phyloP scores from a whole-genome alignment of 2,888 invertebrate species.

The Drosophila maculinotata region DNA sequence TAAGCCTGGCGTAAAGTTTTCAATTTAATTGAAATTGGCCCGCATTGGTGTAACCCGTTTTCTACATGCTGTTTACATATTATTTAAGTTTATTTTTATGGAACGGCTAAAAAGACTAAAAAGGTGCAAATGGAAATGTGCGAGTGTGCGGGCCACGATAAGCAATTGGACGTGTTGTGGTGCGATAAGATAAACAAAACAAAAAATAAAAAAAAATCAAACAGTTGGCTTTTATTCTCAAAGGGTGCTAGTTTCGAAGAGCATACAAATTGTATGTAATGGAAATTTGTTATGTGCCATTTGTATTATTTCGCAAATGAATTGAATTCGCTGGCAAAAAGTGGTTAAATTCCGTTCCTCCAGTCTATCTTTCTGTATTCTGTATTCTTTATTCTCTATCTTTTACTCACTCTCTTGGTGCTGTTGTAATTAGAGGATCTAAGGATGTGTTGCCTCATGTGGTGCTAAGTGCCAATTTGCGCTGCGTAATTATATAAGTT shows the following conservation, averaged over 20 bases:
- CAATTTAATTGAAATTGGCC: conserved; percentile 72
- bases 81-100: conserved; percentile 71
- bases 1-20: conserved; percentile 43
- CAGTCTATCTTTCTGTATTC: not conserved
- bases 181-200: conserved; percentile 64
- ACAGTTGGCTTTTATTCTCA: conserved; percentile 53
- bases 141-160: conserved; percentile 50
- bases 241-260: conserved; percentile 13
- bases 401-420: not conserved
- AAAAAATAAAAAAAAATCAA: conserved; percentile 39
- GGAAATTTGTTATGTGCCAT: conserved; percentile 43
- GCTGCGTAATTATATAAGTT: conserved; percentile 64
- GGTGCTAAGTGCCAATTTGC: conserved; percentile 70
- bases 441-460: conserved; percentile 49
- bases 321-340: conserved; percentile 41
- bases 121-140: conserved; percentile 47
- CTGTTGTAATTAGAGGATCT: conserved; percentile 57
- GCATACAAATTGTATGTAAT: conserved; percentile 57
- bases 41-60: conserved; percentile 64
- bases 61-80: conserved; percentile 58
- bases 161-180: conserved; percentile 30
- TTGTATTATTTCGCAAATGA: conserved; percentile 37
- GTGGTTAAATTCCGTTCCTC: not conserved
- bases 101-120: conserved; percentile 23
- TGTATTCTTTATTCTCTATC: too few species aligned